phyloP scores from a whole-genome alignment of 2,888 invertebrate species.

The Eucriotettix oculatus region DNA sequence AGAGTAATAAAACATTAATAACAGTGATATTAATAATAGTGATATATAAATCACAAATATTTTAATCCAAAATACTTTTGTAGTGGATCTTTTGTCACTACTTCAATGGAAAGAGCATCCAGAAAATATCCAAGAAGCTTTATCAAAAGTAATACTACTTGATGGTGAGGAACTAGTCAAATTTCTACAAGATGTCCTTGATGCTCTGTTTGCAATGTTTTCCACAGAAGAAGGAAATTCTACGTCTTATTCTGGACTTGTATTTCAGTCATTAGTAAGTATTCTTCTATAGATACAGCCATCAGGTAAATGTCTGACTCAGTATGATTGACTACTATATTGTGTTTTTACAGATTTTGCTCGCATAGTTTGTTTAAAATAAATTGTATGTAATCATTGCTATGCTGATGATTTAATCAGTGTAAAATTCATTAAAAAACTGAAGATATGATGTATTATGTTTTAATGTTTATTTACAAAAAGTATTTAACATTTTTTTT shows the following conservation, averaged over 20 bases:
- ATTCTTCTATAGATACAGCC: too few species aligned
- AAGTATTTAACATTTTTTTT: background rate
- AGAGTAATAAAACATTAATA: background rate
- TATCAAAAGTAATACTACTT: conserved; percentile 64
- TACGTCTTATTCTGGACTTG: conserved; percentile 75
- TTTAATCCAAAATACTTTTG: conserved; percentile 14
- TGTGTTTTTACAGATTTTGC: too few species aligned
- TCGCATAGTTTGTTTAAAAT: too few species aligned
- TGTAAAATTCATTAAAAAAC: too few species aligned
- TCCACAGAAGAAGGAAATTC: conserved; percentile 84
- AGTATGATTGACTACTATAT: too few species aligned
- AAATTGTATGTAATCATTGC: too few species aligned
- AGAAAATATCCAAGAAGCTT: conserved; percentile 69
- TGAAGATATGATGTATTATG: background rate
- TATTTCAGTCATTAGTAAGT: conserved; percentile 69
- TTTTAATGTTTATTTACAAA: background rate
- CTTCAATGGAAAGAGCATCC: conserved; percentile 85
- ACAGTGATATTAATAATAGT: too few species aligned
- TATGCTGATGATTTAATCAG: too few species aligned
- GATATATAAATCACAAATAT: too few species aligned
- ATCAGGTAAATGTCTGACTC: too few species aligned
- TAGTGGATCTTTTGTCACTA: conserved; percentile 71
- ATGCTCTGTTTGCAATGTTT: conserved; percentile 84
- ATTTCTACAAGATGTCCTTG: conserved; percentile 85
- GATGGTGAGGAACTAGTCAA: conserved; percentile 83